phyloP scores from a whole-genome alignment of 2,797 vertebrate species.

The Argentina silus region DNA sequence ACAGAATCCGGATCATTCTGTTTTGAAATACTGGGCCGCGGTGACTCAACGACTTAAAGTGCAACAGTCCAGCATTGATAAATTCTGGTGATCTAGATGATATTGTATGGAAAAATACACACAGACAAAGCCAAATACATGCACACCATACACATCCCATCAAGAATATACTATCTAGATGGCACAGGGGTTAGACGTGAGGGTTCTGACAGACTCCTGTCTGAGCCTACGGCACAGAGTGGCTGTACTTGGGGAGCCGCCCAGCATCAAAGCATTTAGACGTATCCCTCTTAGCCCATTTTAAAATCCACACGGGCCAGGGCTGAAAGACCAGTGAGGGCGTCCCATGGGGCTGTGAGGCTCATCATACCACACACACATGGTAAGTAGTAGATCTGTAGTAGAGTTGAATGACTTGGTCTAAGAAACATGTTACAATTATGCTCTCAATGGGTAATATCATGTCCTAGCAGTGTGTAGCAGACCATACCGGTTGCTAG shows the following conservation, averaged over 20 bases:
- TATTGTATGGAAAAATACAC: neutral
- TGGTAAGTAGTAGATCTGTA: no score
- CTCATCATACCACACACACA: slow-evolving; percentile 7
- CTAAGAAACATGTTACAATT: no score
- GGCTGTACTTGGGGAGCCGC: slow-evolving; percentile 20
- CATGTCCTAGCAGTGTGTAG: no score
- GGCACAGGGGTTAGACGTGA: neutral
- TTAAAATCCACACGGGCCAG: slow-evolving; percentile 36
- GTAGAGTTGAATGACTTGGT: no score
- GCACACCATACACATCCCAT: neutral
- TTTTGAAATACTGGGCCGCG: no score
- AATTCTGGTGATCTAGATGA: neutral
- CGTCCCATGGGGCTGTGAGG: slow-evolving; percentile 1
- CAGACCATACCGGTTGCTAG: no score
- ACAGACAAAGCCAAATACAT: neutral
- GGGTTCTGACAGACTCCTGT: slow-evolving; percentile 19
- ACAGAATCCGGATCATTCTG: no score
- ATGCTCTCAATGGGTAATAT: no score
- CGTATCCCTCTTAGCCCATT: slow-evolving; percentile 33
- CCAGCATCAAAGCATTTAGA: slow-evolving; percentile 53
- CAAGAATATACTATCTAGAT: no score
- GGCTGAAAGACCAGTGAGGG: slow-evolving; percentile 28
- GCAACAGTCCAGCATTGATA: neutral
- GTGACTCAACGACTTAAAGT: neutral
- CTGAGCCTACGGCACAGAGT: slow-evolving; percentile 42